phyloP scores from a whole-genome alignment of 2,113 vertebrate genomes.

The Pseudonaja textilis region DNA sequence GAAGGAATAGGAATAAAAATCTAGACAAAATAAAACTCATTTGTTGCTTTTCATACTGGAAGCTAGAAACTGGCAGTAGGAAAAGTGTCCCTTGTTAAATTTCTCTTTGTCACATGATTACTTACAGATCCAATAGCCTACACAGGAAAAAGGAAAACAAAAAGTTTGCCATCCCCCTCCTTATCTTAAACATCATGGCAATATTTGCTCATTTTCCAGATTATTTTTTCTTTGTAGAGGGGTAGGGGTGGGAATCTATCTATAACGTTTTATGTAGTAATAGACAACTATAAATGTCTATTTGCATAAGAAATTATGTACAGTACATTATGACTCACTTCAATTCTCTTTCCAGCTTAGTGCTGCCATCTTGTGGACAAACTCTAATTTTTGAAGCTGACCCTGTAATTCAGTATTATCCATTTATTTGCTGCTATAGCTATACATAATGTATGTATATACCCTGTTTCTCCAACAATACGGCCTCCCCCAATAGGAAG shows the following conservation, averaged over 20 bases:
- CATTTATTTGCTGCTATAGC: background rate
- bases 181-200: background rate
- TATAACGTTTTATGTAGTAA: background rate
- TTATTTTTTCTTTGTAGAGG: background rate
- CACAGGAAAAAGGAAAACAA: background rate
- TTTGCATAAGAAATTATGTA: background rate
- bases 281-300: background rate
- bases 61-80: background rate
- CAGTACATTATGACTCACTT: background rate
- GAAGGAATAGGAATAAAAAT: background rate
- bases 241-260: background rate
- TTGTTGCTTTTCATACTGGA: background rate
- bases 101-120: background rate
- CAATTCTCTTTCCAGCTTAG: slow-evolving; percentile 32
- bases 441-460: background rate
- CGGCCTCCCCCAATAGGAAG: too few relatives aligned
- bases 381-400: background rate
- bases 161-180: background rate
- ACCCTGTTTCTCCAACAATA: background rate
- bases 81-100: background rate
- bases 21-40: background rate
- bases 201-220: background rate
- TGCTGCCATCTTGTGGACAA: slow-evolving; percentile 66
- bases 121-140: background rate
- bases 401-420: background rate